A percentile compares a stretch with the other conserved stretches of the same genome.
Conservation (phyloP, 2,797 vertebrate genomes). For the Tenualosa ilisha region DNA sequence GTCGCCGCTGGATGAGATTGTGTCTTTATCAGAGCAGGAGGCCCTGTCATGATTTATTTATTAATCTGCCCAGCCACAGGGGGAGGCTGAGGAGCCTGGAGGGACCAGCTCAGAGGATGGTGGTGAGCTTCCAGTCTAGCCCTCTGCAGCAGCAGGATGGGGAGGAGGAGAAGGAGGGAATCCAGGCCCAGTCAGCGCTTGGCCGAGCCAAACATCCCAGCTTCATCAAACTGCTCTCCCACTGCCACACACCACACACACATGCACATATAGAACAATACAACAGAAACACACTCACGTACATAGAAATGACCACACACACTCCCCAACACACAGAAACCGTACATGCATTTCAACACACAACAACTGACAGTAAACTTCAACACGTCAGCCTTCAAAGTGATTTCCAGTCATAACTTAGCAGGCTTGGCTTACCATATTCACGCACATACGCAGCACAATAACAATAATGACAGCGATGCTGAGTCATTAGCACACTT, state of each 20-base stretch:
- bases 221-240: background rate
- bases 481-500: background rate
- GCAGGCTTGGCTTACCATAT: background rate
- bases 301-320: background rate
- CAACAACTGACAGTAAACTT: background rate
- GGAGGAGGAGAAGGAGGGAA: background rate
- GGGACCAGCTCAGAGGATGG: background rate
- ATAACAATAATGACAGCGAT: background rate
- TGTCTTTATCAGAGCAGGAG: conserved; percentile 25
- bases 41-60: conserved; percentile 66
- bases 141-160: background rate
- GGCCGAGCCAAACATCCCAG: background rate
- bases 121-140: background rate
- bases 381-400: background rate
- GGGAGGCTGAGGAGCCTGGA: background rate
- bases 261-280: background rate
- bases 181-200: background rate
- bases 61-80: conserved; percentile 53
- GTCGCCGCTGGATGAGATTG: conserved; percentile 61
- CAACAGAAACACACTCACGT: background rate
- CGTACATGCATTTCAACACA: background rate
- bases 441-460: background rate
- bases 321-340: background rate
- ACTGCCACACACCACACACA: conserved; percentile 2
- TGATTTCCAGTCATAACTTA: background rate